Conservation (phyloP, 2,888 invertebrate species). For the Theristus sp. region DNA sequence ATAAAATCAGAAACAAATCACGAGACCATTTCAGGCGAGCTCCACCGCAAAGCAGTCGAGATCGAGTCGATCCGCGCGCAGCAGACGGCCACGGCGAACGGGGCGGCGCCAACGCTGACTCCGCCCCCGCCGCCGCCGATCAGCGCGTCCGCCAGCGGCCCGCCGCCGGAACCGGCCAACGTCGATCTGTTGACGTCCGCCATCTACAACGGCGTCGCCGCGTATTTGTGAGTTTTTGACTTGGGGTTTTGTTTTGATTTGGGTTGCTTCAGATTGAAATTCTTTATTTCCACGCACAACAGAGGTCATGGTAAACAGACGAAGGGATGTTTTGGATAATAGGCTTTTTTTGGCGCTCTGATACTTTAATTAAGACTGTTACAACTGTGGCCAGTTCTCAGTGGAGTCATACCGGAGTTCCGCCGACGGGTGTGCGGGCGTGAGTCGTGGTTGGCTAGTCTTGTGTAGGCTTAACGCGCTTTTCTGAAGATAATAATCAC, state of each 20-base stretch:
- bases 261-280: neutral
- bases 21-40: conserved; percentile 1
- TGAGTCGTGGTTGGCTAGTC: too few species aligned
- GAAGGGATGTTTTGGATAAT: too few species aligned
- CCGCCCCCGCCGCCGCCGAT: conserved; percentile 1
- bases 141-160: neutral
- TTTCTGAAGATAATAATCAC: too few species aligned
- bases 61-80: neutral
- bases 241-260: neutral
- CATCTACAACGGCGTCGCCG: neutral
- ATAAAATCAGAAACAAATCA: too few species aligned
- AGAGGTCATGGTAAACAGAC: too few species aligned
- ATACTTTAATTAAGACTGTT: too few species aligned
- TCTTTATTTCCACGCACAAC: too few species aligned
- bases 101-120: neutral
- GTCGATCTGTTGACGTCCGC: neutral
- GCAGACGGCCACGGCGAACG: neutral
- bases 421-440: too few species aligned
- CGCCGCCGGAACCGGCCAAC: neutral
- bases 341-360: too few species aligned
- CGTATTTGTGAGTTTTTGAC: neutral
- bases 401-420: too few species aligned
- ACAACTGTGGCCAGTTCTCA: too few species aligned
- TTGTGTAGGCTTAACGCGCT: too few species aligned
- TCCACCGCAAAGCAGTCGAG: neutral